Base-by-base conservation (phyloP, 2,888 invertebrate genomes). In the Hirtodrosophila duncani region DNA sequence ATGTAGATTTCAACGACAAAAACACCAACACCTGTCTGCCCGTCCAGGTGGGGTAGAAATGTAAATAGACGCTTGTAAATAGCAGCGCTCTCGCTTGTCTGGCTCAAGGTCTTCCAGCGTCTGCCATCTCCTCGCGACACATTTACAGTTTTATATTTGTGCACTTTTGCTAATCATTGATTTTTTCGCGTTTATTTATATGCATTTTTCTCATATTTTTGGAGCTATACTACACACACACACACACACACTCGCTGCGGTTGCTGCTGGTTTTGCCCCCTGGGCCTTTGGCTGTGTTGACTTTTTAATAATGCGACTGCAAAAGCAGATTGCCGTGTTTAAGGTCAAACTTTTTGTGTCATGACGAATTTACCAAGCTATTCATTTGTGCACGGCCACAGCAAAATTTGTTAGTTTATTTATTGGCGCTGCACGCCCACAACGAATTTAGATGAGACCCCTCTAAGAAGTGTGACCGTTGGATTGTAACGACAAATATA, bases 21-120 rank as follows among this genome's bases (percentile, higher is more conserved):
- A 55, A 39, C 48, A 67, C 67, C 75, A 75, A 75, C 72, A 72
- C 80, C 72, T 80, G 80, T 72, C 80, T 52, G 70, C 42, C 44
- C 16, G 51, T 41, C 80, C 80, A 75, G 71, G 80, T 79, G 71
- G 71, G 80, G 77, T 77, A 51, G 45, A 62, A 71, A 67, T 67
- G 67, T 63, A 65, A 63, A 71, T 62, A 67, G 63, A 59, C 52
- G 67, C 62, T 66, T 39, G 56, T 60, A 79, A 71, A 79, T 63
- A 66, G 48, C 50, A 42, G 43, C 45, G 27, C 49, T 39, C 30
- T 37, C 21, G 21, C 27, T 42, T 8, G 21, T 34, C 23, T 42
- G 16, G 46, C 53, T 62, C 80, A 80, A 72, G 80, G 71, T 71
- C 68, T 55, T 50, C 50, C 26, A 11, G 31, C 24, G n/a, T 20